Evolutionary conservation across 1,140 invertebrate species (phyloP).

Genomic region (Leptinotarsa lineolata): DNA sequence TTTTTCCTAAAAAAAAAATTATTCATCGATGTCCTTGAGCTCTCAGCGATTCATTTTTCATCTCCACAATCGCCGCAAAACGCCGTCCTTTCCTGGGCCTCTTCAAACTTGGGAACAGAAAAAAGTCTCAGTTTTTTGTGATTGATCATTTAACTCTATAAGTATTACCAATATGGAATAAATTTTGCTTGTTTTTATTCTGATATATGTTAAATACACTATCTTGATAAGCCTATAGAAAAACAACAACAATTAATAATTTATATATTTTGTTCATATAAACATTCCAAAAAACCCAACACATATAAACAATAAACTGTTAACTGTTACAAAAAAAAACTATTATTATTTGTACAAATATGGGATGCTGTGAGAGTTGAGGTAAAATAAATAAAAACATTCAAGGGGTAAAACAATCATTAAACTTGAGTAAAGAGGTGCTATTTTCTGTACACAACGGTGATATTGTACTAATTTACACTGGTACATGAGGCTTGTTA

Average conservation of each 20-base stretch:
- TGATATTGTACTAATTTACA: constrained; percentile 52
- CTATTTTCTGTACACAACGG: constrained; percentile 53
- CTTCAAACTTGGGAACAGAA: too few species aligned
- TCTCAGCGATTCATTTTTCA: too few species aligned
- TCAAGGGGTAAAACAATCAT: constrained; percentile 33
- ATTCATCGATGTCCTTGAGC: too few species aligned
- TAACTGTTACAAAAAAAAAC: constrained; percentile 49
- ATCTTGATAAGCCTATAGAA: not conserved
- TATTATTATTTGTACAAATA: constrained; percentile 46
- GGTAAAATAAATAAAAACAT: constrained; percentile 43
- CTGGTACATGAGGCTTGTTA: constrained; percentile 53
- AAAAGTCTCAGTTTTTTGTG: too few species aligned
- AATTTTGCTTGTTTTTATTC: too few species aligned
- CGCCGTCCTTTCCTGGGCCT: too few species aligned
- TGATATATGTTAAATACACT: too few species aligned
- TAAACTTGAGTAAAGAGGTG: constrained; percentile 43
- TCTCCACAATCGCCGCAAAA: too few species aligned
- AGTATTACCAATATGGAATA: too few species aligned
- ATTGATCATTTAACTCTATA: too few species aligned
- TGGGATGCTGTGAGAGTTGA: constrained; percentile 32
- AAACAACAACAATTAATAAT: constrained; percentile 28
- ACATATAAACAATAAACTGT: constrained; percentile 54
- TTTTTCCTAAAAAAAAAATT: too few species aligned
- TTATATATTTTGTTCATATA: constrained; percentile 49
- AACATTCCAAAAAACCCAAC: constrained; percentile 57